Base-by-base conservation (phyloP, 2,888 invertebrate genomes). In the Stenoptilia bipunctidactyla region DNA sequence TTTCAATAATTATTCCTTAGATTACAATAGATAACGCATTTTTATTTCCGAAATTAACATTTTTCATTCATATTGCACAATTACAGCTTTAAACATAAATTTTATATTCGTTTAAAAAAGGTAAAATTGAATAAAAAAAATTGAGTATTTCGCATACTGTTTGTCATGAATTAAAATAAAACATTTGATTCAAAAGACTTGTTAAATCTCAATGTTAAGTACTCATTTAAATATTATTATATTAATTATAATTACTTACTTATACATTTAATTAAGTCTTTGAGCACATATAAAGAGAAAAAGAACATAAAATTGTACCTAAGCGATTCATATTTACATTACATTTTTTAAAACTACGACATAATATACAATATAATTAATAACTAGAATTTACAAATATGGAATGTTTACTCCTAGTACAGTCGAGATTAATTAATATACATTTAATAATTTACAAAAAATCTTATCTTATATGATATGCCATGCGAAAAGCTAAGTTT, bases 371-470 rank as follows among this genome's bases (percentile, higher is more conserved):
- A 34, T 34, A 13, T 34, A 34, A 34, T 34, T 34, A 13, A 5
- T 13, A 34, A 34, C 14, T 13, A 34, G 41, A 65, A 69, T 67
- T 55, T 70, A 68, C 66, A 69, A 33, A 47, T 47, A 46, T 44
- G 50, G 46, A 64, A 61, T 55, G 60, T 53, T 58, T 69, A 66
- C 53, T 52, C 71, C 79, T 77, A 65, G 59, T 69, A 76, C 79
- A 79, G 76, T 74, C 72, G 64, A 62, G 63, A 39, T 59, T 72
- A 66, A 56, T 51, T 77, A 79, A 72, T 65, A 51, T 83, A 83
- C 82, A 83, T 4, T 30, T n/a, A 4, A 77, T 74, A 76, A 80
- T 82, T 79, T 82, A 82, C 82, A 82, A 61, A 60, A 77, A 79
- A 30, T 10, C 77, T 72, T 79, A 70, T 51, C 49, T 66, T 63